Conservation (phyloP, 2,888 invertebrate genomes). For the Cremastinae sp. region DNA sequence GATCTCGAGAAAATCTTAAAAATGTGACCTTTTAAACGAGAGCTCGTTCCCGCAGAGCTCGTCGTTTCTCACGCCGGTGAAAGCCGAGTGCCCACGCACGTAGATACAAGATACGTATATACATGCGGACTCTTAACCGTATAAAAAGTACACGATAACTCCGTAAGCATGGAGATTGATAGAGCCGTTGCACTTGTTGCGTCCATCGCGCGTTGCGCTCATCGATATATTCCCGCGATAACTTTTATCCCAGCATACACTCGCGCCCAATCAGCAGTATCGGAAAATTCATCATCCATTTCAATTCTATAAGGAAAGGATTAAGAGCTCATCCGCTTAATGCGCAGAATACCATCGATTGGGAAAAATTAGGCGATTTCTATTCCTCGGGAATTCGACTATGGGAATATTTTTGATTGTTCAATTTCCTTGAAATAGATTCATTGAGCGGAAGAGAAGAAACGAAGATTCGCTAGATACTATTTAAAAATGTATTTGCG, state of each 20-base stretch:
- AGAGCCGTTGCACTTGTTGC: conserved; percentile 73
- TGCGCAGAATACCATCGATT: no score
- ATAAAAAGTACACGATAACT: conserved; percentile 66
- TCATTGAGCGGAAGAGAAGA: no score
- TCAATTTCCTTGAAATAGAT: no score
- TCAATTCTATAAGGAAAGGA: conserved; percentile 11
- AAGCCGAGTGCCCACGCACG: conserved; percentile 56
- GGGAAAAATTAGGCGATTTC: no score
- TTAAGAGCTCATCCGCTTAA: no score
- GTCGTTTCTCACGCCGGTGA: conserved; percentile 59
- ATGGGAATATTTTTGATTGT: no score
- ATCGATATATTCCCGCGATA: conserved; percentile 59
- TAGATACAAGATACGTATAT: conserved; percentile 35
- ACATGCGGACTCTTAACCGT: conserved; percentile 59
- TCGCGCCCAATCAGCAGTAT: conserved; percentile 20
- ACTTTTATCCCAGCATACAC: conserved; percentile 46
- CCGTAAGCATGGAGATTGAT: conserved; percentile 66
- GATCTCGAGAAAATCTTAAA: conserved; percentile 72
- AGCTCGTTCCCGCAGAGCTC: conserved; percentile 61
- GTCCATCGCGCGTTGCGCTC: conserved; percentile 67
- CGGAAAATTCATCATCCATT: neutral
- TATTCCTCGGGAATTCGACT: no score
- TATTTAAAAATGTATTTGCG: no score
- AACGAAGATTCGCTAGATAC: no score
- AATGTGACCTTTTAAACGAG: conserved; percentile 75